Evolutionary conservation across 2,888 invertebrate species (phyloP), one percentile per base, ranked within the genome.

Genomic region (Ferdinandea cuprea): DNA sequence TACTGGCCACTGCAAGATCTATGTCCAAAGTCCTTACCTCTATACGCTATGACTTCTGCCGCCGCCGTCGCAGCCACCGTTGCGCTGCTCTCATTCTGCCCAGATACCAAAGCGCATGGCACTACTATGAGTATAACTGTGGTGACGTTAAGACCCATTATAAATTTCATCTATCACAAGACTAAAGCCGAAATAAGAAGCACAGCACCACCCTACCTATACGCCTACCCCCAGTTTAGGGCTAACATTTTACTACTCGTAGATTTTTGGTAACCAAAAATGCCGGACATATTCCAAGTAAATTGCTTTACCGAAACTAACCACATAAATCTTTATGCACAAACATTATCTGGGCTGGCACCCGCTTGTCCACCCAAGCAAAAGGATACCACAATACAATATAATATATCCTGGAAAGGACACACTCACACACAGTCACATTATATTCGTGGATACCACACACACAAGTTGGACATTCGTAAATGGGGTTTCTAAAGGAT

Each of bases 221-320:
- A n/a, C n/a, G n/a, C 28, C 4, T 4, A 9, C 2, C 28, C 21
- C 21, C 1, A 9, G n/a, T 25, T 32, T 46, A 21, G n/a, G 11
- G 42, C 40, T 65, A 68, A 61, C 65, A 72, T 77, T 66, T 72
- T 72, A 83, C 83, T 56, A 68, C 72, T 68, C 65, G 83, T 77
- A 84, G 78, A 79, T 84, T 79, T 73, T 72, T 74, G 84, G 73
- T 73, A 17, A 79, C 63, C 84, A 74, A 73, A 77, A 84, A 84
- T 84, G 69, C 79, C 84, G 79, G 84, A 79, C 84, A 84, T 84
- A 84, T 84, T 84, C 84, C 73, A 78, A 79, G 84, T 79, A 84
- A 84, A 84, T 84, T 84, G 84, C 84, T 84, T 84, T 68, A 79
- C 84, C 84, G 35, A 74, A 84, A 84, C 84, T 84, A 84, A 84